Conservation (phyloP, 2,113 vertebrate genomes). For the Beaufortia kweichowensis region DNA sequence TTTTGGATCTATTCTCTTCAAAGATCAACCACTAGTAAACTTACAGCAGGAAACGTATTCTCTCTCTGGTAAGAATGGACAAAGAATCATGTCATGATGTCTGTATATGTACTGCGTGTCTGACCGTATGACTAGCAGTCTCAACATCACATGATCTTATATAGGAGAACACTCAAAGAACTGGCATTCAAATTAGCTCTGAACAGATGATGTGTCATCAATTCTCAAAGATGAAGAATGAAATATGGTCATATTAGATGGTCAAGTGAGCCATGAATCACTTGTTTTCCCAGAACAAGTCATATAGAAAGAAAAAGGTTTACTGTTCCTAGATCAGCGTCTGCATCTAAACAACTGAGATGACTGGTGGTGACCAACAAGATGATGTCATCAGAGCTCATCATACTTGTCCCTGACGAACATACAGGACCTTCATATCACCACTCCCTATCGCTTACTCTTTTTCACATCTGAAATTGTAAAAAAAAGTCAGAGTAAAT, state of each 20-base stretch:
- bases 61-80: neutral
- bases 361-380: neutral
- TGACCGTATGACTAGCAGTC: neutral
- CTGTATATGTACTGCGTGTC: neutral
- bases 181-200: neutral
- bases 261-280: constrained; percentile 24
- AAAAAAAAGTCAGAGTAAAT: no score
- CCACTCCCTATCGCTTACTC: no score
- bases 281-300: constrained; percentile 14
- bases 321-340: neutral
- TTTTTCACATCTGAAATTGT: no score
- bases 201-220: constrained; percentile 28
- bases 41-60: neutral
- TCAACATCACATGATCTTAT: no score
- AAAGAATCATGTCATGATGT: neutral
- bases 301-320: neutral
- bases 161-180: neutral
- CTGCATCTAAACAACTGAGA: neutral
- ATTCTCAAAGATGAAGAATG: constrained; percentile 6
- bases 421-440: no score
- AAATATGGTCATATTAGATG: constrained; percentile 23
- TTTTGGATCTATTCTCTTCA: constrained; percentile 20
- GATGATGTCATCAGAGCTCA: neutral
- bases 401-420: neutral
- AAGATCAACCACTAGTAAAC: constrained; percentile 15